Evolutionary conservation across 2,888 invertebrate genomes (phyloP), one percentile per base, ranked within the genome.

Genomic region (Torymus aiolomorphi): DNA sequence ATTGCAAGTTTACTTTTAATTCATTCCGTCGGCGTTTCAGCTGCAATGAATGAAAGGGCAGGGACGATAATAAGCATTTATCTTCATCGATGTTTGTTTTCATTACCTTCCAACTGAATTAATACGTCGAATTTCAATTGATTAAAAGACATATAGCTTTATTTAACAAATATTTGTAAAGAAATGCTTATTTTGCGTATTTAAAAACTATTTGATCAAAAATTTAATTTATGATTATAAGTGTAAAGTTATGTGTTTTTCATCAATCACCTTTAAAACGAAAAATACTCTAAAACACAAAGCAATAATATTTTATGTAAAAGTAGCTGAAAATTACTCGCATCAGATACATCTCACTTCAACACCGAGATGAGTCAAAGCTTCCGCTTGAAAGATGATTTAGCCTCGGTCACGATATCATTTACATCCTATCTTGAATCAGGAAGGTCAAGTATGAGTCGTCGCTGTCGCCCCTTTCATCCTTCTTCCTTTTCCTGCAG

Each of bases 301-400:
- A 42, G 42, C 8, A 42, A 42, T 42, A 42, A 8, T 8, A 57
- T n/a, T 56, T 11, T 18, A 16, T 11, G 42, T 54, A 42, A 20
- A 56, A 2, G 13, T 24, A 42, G 14, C 54, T 20, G 62, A 65
- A 65, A 71, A 71, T 77, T 49, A 31, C 31, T 2, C 18, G 14
- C n/a, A 42, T 18, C 11, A 16, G 31, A 24, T 73, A 12, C 57
- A 77, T 59, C 16, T 71, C n/a, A 16, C n/a, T 76, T 71, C 31
- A 31, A 13, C 71, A 14, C 54, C 10, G n/a, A 42, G 31, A 59
- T 66, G 67, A 82, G 79, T 76, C 59, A 65, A 52, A 66, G 59
- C 65, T 69, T 74, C 65, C 73, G 75, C 72, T 72, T 20, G 71
- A 82, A 81, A 77, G 67, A 82, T 76, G 80, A 80, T 67, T 76